Evolutionary conservation across 2,888 invertebrate species (phyloP).

Genomic region (Sepiola atlantica): DNA sequence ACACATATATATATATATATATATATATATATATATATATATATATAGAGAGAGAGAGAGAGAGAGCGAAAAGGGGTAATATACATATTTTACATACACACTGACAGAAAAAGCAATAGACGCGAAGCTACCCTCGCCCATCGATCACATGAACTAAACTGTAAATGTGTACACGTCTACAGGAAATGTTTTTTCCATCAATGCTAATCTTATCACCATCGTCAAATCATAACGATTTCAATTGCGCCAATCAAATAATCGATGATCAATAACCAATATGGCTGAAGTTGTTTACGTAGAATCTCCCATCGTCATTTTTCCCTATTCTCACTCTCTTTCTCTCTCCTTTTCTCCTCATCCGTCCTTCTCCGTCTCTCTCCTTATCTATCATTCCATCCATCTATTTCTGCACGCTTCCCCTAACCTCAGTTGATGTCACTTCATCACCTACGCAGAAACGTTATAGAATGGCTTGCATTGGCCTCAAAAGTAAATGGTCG

Average conservation of each 20-base stretch:
- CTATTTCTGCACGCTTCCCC: too few relatives aligned
- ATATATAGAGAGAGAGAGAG: neutral
- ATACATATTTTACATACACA: neutral
- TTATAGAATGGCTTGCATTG: too few relatives aligned
- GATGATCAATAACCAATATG: neutral
- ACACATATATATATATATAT: too few relatives aligned
- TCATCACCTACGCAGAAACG: too few relatives aligned
- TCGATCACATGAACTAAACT: neutral
- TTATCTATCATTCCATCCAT: too few relatives aligned
- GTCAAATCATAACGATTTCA: neutral
- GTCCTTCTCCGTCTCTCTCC: too few relatives aligned
- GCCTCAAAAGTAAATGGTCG: too few relatives aligned
- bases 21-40: too few relatives aligned
- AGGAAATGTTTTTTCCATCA: neutral
- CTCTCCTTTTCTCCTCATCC: neutral
- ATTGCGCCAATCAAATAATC: neutral
- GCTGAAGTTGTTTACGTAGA: neutral
- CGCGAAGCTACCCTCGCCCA: neutral
- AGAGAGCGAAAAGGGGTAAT: neutral
- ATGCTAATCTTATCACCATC: neutral
- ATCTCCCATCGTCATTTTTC: neutral
- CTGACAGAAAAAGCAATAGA: neutral
- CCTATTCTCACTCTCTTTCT: neutral
- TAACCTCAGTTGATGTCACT: too few relatives aligned
- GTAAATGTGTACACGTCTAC: neutral